Base-by-base conservation (phyloP, 2,797 vertebrate species). In the Periparus ater region DNA sequence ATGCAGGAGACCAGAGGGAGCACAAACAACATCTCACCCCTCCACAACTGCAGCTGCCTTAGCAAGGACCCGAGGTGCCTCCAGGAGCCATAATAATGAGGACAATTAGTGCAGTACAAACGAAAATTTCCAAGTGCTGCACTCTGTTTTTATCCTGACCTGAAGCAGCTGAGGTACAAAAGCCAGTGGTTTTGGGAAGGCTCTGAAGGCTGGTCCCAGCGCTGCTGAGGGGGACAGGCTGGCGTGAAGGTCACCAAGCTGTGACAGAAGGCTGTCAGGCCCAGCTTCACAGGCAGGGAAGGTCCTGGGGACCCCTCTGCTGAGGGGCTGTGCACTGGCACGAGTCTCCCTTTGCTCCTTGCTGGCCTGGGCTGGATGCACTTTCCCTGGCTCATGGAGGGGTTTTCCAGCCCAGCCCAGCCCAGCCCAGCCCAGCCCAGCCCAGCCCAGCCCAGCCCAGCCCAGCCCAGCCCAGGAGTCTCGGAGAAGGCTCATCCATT, bases 1-100 rank as follows among this genome's bases (percentile, higher is more conserved):
- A 47, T 40, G 76, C 75, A 13, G 77, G 68, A 3, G 18, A 80
- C 85, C 16, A 3, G 54, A 67, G 89, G 91, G 85, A 92, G 79
- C 77, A 89, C 76, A 84, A 86, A 70, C 54, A 29, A 1, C 70
- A 48, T 67, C 93, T 86, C 85, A 29, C 54, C 79, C 70, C 63
- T 67, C 25, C 58, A 30, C 0, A 0, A n/a, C 4, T 54, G 70
- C 88, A 75, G 79, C 85, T 90, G 66, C 90, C 2, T 3, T 91
- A 75, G 79, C 58, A 76, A 75, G 80, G 62, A 93, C 53, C n/a
- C 3, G 18, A 90, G 88, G 55, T 92, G 66, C 90, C 95, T 85
- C 76, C 88, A 96, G 94, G 93, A 95, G 17, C 66, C 51, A 27
- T 75, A 93, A 84, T 95, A 96, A 96, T 90, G 85, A 95, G 85